Evolutionary conservation across 2,113 vertebrate species (phyloP).

Genomic region (Microcebus lehilahytsara): DNA sequence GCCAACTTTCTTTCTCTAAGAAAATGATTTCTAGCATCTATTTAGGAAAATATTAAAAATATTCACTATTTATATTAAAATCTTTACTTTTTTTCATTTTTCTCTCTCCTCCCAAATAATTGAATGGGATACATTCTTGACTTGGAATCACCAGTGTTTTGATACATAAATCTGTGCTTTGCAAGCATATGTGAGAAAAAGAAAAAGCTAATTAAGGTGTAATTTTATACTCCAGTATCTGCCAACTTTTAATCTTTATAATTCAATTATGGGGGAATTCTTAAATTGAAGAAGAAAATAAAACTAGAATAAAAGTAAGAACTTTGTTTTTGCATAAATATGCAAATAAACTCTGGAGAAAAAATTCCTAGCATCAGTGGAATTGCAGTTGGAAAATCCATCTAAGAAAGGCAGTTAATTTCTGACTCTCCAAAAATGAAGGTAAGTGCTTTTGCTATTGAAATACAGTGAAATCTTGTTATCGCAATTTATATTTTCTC

Average conservation of each 20-base stretch:
- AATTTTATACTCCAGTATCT: constrained; percentile 18
- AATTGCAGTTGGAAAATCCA: constrained; percentile 21
- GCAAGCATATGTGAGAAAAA: not conserved
- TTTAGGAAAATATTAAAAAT: constrained; percentile 37
- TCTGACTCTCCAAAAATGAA: not conserved
- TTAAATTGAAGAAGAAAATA: constrained; percentile 52
- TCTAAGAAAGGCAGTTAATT: constrained; percentile 13
- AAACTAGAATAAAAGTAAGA: constrained; percentile 51
- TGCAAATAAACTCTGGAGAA: constrained; percentile 36
- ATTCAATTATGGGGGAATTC: constrained; percentile 12
- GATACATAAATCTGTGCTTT: constrained; percentile 31
- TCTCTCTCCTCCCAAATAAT: not conserved
- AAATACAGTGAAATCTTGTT: constrained; percentile 36
- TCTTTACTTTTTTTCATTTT: constrained; percentile 32
- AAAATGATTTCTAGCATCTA: constrained; percentile 21
- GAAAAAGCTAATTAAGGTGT: not conserved
- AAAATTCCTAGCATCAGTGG: not conserved
- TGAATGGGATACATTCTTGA: not conserved
- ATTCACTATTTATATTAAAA: constrained; percentile 19
- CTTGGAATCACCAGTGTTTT: constrained; percentile 40
- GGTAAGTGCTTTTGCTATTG: constrained; percentile 3
- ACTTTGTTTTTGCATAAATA: constrained; percentile 34
- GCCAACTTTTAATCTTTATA: constrained; percentile 49
- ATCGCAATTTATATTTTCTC: constrained; percentile 30
- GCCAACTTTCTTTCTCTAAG: constrained; percentile 45